phyloP scores from a whole-genome alignment of 2,113 vertebrate species.

The Propithecus coquereli region DNA sequence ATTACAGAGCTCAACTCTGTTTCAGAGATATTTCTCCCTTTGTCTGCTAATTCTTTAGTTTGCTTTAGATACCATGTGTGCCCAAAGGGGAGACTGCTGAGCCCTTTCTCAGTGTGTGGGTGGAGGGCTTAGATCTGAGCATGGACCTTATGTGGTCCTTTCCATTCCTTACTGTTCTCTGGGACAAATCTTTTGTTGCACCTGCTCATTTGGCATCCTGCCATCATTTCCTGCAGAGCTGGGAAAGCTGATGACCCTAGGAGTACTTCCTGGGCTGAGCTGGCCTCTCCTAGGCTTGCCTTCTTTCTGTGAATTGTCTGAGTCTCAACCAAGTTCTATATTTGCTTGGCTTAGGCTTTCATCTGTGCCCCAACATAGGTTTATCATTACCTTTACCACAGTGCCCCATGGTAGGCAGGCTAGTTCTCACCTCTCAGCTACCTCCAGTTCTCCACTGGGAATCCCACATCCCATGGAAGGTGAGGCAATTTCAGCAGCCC shows the following conservation, averaged over 20 bases:
- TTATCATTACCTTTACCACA: background rate
- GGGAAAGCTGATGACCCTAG: background rate
- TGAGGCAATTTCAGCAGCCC: background rate
- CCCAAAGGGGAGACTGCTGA: accelerated
- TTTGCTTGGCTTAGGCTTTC: background rate
- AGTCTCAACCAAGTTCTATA: background rate
- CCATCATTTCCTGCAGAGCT: background rate
- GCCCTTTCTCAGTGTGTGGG: background rate
- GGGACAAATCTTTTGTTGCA: background rate
- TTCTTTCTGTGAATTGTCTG: background rate
- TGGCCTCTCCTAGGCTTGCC: background rate
- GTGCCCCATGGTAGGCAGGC: background rate
- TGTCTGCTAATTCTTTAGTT: background rate
- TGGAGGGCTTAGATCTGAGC: background rate
- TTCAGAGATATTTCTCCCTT: background rate
- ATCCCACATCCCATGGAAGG: background rate
- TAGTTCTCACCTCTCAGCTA: background rate
- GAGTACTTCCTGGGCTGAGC: background rate
- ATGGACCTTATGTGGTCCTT: background rate
- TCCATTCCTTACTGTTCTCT: background rate
- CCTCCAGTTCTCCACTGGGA: background rate
- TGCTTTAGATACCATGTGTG: background rate
- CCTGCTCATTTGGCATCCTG: background rate
- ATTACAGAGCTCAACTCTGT: background rate
- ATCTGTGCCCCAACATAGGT: background rate